Base-by-base conservation (phyloP, 2,888 invertebrate genomes). In the Eupithecia inturbata region DNA sequence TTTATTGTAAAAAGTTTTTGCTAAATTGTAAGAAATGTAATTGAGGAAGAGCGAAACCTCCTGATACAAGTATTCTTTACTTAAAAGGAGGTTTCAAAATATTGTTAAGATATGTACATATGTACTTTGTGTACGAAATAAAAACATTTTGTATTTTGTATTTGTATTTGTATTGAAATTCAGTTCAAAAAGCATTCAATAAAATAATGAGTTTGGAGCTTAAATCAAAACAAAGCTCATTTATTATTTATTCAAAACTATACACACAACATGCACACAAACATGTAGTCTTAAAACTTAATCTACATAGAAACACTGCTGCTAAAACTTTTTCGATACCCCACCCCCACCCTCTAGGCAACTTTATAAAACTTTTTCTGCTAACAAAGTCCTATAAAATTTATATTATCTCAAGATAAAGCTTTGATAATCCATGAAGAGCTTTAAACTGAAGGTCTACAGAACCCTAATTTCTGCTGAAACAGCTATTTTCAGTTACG, bases 401-500 rank as follows among this genome's bases (percentile, higher is more conserved):
- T 77, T 77, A 75, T 76, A 76, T 77, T 79, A 74, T 72, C 73
- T 77, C 73, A 71, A 78, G 71, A 76, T 70, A 70, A 77, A 77
- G 62, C 77, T 73, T 70, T 76, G 77, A 78, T 82, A 80, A 82
- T 81, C 79, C 76, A 67, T 33, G 71, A 73, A 75, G 78, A 73
- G 79, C 75, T 78, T 80, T 80, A 76, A 78, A 79, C 76, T 68
- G 72, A 78, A 74, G 74, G 76, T 78, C 70, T 68, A 71, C 64
- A 77, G 76, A 82, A 82, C 83, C 81, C 77, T 82, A 80, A 84
- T 84, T 86, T 80, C 68, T 79, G 74, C 78, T 72, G 66, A 66
- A 66, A 22, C 39, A 66, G 66, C 41, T 66, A 66, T 66, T 66
- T 66, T 66, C 39, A 39, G 36, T 66, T 66, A 39, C 26, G 26